A percentile compares a stretch with the other conserved stretches of the same genome.
These are phyloP conservation scores for Clostera curtula DNA, from an alignment of 2,888 invertebrate genomes.

Conservation along the genomic window DNA sequence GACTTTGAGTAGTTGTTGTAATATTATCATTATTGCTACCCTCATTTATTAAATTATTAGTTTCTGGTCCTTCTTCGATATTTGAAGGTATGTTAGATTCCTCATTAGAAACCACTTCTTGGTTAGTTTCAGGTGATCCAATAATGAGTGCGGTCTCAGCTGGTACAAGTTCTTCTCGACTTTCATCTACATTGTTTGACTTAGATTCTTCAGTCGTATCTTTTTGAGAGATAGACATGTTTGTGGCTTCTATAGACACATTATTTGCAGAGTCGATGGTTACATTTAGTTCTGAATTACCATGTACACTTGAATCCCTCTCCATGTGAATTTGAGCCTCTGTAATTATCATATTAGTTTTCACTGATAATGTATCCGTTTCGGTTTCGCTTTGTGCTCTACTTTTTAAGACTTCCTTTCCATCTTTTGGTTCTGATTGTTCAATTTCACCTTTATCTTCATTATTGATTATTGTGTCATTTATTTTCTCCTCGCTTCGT, in stretches of 20 bases:
- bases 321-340: conserved; percentile 72
- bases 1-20: conserved; percentile 3
- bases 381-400: conserved; percentile 62
- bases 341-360: conserved; percentile 67
- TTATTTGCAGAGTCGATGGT: conserved; percentile 62
- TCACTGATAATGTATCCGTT: conserved; percentile 62
- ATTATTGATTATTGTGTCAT: conserved; percentile 18
- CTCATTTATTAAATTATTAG: no score
- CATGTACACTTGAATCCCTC: conserved; percentile 54
- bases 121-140: no score
- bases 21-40: conserved; percentile 2
- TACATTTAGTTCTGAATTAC: conserved; percentile 60
- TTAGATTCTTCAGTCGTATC: conserved; percentile 37
- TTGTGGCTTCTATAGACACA: conserved; percentile 59
- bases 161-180: conserved; percentile 8
- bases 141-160: no score
- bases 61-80: no score
- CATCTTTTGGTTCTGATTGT: conserved; percentile 40
- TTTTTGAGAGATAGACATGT: conserved; percentile 52
- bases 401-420: conserved; percentile 35
- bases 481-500: conserved; percentile 29
- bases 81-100: no score
- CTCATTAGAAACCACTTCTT: no score
- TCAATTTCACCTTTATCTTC: conserved; percentile 22
- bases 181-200: conserved; percentile 18